phyloP scores from a whole-genome alignment of 2,797 vertebrate genomes.

The Enteromius afrohamiltoni region DNA sequence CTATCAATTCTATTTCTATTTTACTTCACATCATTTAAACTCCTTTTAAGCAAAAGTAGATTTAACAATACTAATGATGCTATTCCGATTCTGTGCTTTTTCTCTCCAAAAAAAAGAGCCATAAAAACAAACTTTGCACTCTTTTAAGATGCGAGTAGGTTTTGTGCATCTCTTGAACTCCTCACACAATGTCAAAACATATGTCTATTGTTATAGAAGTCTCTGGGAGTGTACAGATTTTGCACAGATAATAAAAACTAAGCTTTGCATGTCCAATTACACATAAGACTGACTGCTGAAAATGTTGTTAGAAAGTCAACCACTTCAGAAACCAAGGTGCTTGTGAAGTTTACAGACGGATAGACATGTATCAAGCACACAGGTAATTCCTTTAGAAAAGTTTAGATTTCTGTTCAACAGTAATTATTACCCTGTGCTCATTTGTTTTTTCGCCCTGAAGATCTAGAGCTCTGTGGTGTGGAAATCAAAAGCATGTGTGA shows the following conservation, averaged over 20 bases:
- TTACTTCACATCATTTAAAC: not conserved
- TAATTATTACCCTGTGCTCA: not conserved
- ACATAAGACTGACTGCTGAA: not conserved
- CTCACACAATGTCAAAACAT: not conserved
- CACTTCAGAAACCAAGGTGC: not conserved
- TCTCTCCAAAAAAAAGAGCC: not conserved
- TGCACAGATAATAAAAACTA: not conserved
- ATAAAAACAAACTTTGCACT: not conserved
- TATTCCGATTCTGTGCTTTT: not conserved
- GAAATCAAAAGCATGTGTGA: slow-evolving; percentile 56
- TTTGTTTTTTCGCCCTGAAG: slow-evolving; percentile 18
- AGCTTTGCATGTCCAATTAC: not conserved
- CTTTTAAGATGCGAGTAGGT: too few relatives aligned
- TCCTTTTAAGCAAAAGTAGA: not conserved
- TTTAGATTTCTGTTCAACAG: not conserved
- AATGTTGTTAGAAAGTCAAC: not conserved
- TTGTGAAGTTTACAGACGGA: not conserved
- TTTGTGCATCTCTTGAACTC: not conserved
- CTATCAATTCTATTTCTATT: not conserved
- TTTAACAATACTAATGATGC: not conserved
- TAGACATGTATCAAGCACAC: not conserved
- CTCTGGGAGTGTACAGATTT: not conserved
- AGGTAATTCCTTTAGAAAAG: not conserved
- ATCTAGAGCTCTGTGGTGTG: slow-evolving; percentile 15
- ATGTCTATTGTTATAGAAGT: not conserved